Percentiles rank a stretch among this genome's conserved stretches.
phyloP scores from a whole-genome alignment of 2,888 invertebrate species.

The Dascillus cervinus region DNA sequence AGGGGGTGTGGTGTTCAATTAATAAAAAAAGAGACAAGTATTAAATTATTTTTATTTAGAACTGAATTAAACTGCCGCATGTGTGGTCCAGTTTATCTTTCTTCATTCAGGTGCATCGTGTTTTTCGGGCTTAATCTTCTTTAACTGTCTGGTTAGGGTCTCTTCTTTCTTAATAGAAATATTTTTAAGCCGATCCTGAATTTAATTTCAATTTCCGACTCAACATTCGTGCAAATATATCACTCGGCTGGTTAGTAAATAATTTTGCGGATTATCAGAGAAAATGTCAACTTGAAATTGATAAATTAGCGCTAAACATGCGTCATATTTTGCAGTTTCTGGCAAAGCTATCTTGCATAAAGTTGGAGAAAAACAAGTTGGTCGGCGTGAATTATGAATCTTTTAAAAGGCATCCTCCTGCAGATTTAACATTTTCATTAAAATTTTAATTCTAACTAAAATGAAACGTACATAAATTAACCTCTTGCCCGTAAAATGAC shows the following conservation, averaged over 20 bases:
- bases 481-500: slow-evolving; percentile 20
- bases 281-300: slow-evolving; percentile 15
- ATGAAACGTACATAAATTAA: slow-evolving; percentile 26
- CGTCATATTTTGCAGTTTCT: slow-evolving; percentile 13
- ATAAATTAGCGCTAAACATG: slow-evolving; percentile 20
- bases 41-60: slow-evolving; percentile 17
- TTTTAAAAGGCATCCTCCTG: slow-evolving; percentile 16
- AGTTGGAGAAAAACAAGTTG: slow-evolving; percentile 18
- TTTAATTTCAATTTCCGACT: too few relatives aligned
- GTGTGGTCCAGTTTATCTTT: slow-evolving; percentile 18
- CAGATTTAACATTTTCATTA: slow-evolving; percentile 24
- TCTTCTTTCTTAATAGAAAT: too few relatives aligned
- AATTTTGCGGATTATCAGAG: slow-evolving; percentile 8
- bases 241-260: slow-evolving; percentile 5
- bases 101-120: slow-evolving; percentile 11
- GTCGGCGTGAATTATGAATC: slow-evolving; percentile 22
- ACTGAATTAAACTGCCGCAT: slow-evolving; percentile 16
- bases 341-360: slow-evolving; percentile 15
- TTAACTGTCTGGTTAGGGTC: too few relatives aligned
- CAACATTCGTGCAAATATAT: too few relatives aligned
- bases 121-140: slow-evolving; percentile 20
- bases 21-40: slow-evolving; percentile 18
- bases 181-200: too few relatives aligned
- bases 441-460: slow-evolving; percentile 26
- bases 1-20: slow-evolving; percentile 21